These are phyloP conservation scores for Tringa solitaria DNA, from an alignment of 2,113 vertebrate species.

Conservation along the genomic window DNA sequence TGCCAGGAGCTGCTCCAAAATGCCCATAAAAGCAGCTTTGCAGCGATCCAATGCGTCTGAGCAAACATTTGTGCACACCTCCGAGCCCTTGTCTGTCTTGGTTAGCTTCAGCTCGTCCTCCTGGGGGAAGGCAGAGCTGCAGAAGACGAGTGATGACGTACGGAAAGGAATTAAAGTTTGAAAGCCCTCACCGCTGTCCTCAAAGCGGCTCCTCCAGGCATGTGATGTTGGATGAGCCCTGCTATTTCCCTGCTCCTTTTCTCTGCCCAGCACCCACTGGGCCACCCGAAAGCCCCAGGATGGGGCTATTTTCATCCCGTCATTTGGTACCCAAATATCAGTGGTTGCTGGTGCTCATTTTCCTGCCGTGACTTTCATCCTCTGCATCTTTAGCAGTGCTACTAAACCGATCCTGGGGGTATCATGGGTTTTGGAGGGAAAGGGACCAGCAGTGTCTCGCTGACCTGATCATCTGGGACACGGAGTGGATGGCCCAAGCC, in stretches of 20 bases:
- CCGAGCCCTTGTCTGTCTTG: slow-evolving; percentile 33
- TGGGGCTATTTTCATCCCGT: background rate
- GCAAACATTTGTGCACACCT: background rate
- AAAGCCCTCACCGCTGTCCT: background rate
- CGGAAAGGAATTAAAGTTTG: slow-evolving; percentile 46
- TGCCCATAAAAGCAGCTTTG: slow-evolving; percentile 63
- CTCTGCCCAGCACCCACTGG: background rate
- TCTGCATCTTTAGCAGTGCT: background rate
- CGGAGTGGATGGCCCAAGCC: rapidly evolving
- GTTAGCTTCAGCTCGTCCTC: slow-evolving; percentile 46
- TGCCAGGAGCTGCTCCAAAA: background rate
- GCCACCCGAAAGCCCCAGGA: background rate
- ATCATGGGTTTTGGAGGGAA: rapidly evolving
- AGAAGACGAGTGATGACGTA: background rate
- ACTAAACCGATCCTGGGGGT: background rate
- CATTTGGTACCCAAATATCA: background rate
- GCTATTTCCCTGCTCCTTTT: background rate
- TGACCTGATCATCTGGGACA: background rate
- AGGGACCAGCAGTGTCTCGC: rapidly evolving
- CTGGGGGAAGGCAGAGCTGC: slow-evolving; percentile 10
- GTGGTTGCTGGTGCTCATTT: rapidly evolving
- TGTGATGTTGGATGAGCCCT: background rate
- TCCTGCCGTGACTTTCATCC: background rate
- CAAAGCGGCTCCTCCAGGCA: background rate
- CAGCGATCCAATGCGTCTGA: background rate